phyloP scores from a whole-genome alignment of 1,140 invertebrate genomes.

The Anastrepha ludens region DNA sequence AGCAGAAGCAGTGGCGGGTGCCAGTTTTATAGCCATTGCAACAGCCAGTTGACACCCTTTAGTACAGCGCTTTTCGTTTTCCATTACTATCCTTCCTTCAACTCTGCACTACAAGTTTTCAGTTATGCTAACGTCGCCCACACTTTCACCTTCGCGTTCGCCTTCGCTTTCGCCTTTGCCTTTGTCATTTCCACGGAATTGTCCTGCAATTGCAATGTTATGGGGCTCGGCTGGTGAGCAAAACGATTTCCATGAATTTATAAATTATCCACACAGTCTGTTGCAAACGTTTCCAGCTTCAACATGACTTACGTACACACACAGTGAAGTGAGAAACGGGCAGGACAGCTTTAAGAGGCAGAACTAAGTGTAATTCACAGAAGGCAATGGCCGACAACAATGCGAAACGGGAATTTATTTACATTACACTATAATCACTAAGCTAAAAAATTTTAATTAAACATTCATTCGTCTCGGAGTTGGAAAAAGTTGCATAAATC shows the following conservation, averaged over 20 bases:
- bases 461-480: neutral
- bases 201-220: neutral
- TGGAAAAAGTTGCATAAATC: neutral
- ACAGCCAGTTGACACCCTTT: neutral
- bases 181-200: neutral
- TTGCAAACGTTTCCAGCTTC: neutral
- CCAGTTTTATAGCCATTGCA: neutral
- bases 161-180: neutral
- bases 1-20: neutral
- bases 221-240: neutral
- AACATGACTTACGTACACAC: neutral
- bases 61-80: neutral
- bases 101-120: neutral
- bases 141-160: neutral
- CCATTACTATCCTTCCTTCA: neutral
- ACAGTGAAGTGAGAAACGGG: neutral
- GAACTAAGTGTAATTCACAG: neutral
- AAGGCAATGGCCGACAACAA: neutral
- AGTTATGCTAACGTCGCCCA: too few species aligned
- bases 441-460: constrained; percentile 14
- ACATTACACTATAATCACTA: neutral
- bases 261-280: neutral
- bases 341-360: neutral
- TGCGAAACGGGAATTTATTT: constrained; percentile 22
- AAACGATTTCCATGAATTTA: constrained; percentile 9